Evolutionary conservation across 2,888 invertebrate species (phyloP).

Genomic region (Pammene fasciana): DNA sequence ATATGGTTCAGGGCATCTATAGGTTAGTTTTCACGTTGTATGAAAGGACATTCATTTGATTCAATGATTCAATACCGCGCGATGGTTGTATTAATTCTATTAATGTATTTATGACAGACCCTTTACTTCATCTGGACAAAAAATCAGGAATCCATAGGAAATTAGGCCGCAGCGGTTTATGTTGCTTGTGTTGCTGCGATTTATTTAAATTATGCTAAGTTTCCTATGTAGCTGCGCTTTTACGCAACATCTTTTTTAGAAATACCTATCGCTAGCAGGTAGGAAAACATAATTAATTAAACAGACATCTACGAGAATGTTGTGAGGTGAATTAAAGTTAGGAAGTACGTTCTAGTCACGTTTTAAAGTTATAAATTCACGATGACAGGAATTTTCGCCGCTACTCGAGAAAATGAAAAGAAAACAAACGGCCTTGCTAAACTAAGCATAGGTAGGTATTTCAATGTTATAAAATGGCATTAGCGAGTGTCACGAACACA

Average conservation of each 20-base stretch:
- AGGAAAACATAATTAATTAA: no score
- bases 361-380: no score
- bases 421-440: not conserved
- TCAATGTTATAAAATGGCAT: not conserved
- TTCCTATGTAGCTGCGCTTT: not conserved
- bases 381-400: no score
- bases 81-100: no score
- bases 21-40: no score
- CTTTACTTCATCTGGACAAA: not conserved
- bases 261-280: conserved; percentile 9
- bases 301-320: no score
- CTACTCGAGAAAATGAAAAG: no score
- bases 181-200: conserved; percentile 6
- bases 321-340: no score
- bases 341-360: no score
- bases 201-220: not conserved
- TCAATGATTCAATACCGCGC: no score
- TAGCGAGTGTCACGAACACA: conserved; percentile 28
- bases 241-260: conserved; percentile 3
- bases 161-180: not conserved
- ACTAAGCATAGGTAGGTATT: not conserved
- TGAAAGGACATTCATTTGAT: no score
- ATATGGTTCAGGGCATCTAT: not conserved
- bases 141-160: not conserved
- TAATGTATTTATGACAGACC: no score